Evolutionary conservation across 2,888 invertebrate genomes (phyloP).

Genomic region (Hydropsyche betteni): DNA sequence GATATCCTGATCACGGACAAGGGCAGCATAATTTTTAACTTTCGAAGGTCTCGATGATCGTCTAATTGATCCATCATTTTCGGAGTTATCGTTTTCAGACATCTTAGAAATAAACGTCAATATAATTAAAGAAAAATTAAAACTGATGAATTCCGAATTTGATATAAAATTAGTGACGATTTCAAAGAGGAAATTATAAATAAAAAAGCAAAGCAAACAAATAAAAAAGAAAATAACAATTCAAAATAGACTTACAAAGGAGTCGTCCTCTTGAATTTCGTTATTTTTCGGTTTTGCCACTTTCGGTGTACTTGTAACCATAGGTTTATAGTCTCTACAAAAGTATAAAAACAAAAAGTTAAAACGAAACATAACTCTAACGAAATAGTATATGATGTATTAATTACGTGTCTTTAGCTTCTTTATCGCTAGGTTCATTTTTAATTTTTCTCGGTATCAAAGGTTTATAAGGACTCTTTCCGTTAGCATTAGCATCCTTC

Average conservation of each 20-base stretch:
- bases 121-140: slow-evolving; percentile 47
- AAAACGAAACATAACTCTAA: not conserved
- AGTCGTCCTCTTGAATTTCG: not conserved
- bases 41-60: slow-evolving; percentile 65
- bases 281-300: not conserved
- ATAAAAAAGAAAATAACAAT: not conserved
- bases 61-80: slow-evolving; percentile 59
- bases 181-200: not conserved
- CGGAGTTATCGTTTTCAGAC: slow-evolving; percentile 33
- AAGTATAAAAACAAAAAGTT: not conserved
- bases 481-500: not conserved
- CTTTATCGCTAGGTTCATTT: not conserved
- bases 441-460: not conserved
- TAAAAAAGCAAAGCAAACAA: slow-evolving; percentile 1
- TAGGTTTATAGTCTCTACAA: not conserved
- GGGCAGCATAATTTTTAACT: slow-evolving; percentile 68
- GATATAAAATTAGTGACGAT: no score
- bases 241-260: not conserved
- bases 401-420: not conserved
- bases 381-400: not conserved
- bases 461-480: not conserved
- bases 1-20: slow-evolving; percentile 58
- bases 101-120: slow-evolving; percentile 52
- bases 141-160: not conserved
- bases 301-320: not conserved